Base-by-base conservation (phyloP, 1,140 invertebrate genomes). In the Aphidius gifuensis region DNA sequence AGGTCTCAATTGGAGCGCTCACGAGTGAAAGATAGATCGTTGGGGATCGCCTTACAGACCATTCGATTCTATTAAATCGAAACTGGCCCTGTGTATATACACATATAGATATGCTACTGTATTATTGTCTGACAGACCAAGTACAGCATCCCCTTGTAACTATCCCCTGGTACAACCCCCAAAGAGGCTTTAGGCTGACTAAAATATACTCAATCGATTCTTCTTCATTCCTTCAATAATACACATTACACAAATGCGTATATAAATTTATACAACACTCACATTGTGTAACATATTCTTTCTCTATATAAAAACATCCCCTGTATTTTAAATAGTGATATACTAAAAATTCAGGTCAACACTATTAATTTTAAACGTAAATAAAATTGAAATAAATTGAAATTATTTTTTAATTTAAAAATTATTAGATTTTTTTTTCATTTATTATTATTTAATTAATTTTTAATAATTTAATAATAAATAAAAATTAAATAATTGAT, bases 41-140 rank as follows among this genome's bases (percentile, higher is more conserved):
- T 53, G 54, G 66, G 71, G 72, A 75, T 75, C 73, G 71, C 62
- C 71, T 75, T 75, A 75, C 72, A 63, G 69, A 56, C 63, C 69
- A 70, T 74, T 75, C 70, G 73, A 74, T 73, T 74, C 72, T 75
- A 75, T 75, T 75, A 75, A 72, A 71, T 47, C 68, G 64, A 67
- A 57, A 58, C 44, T 49, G 50, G 9, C 16, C 44, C 44, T 11
- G 58, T 62, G 16, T 16, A 16, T 16, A 16, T 16, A 16, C 16
- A 16, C 1, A 16, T 16, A 16, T 16, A 16, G 16, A 16, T 16
- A 16, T 16, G 9, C 59, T 48, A 58, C 23, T 32, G 23, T 32
- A 1, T 32, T 32, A 32, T 32, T 32, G 23, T 32, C 23, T 32
- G 23, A 32, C 23, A 32, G 23, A 32, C 23, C 23, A 32, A 32